A percentile compares a stretch with the other conserved stretches of the same genome.
Conservation (phyloP, 2,113 vertebrate genomes). For the Amazona guildingii region DNA sequence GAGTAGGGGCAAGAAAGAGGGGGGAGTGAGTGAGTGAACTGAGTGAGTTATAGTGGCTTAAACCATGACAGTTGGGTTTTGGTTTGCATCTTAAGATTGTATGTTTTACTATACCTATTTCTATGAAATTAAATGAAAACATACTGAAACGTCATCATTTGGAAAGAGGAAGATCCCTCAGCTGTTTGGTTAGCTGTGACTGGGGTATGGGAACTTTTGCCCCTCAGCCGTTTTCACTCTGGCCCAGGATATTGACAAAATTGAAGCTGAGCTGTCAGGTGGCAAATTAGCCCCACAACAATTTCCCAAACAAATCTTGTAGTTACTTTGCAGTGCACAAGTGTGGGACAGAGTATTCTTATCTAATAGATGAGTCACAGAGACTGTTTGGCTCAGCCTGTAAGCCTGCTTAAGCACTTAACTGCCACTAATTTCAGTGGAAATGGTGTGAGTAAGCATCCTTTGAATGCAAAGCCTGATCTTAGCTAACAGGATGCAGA, state of each 20-base stretch:
- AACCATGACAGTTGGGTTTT: background rate
- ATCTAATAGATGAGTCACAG: background rate
- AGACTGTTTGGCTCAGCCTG: background rate
- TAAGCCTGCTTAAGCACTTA: background rate
- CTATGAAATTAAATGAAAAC: background rate
- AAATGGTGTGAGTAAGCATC: background rate
- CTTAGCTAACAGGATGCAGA: background rate
- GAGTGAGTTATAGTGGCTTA: too few species aligned
- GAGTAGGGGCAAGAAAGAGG: too few species aligned
- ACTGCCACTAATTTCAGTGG: background rate
- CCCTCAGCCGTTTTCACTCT: fast-evolving
- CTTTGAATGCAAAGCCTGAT: background rate
- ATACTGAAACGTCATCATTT: background rate
- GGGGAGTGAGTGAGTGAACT: too few species aligned
- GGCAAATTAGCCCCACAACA: background rate
- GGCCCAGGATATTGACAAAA: background rate
- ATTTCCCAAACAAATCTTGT: background rate
- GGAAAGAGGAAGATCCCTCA: background rate
- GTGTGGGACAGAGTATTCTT: background rate
- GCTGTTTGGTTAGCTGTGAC: background rate
- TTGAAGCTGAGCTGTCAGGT: background rate
- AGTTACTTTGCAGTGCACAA: background rate
- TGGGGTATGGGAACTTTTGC: background rate
- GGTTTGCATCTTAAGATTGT: background rate
- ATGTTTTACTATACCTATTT: background rate